A percentile compares a stretch with the other conserved stretches of the same genome.
Conservation (phyloP, 2,113 vertebrate species). For the Coturnix japonica region DNA sequence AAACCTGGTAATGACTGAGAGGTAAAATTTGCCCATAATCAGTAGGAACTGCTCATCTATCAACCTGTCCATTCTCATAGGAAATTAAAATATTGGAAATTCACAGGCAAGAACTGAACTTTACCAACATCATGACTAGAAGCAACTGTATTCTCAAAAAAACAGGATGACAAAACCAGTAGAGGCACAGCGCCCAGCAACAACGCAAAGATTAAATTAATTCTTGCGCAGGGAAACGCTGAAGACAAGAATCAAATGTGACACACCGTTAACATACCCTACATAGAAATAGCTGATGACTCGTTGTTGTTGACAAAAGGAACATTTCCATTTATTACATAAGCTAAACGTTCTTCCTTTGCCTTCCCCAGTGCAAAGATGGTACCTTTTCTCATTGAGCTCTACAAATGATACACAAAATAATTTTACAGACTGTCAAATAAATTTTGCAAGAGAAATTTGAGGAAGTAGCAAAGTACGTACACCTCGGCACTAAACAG, state of each 20-base stretch:
- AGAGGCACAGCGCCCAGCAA: neutral
- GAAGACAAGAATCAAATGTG: neutral
- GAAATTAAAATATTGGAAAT: neutral
- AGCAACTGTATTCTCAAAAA: neutral
- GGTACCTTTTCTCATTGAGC: neutral
- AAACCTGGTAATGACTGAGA: neutral
- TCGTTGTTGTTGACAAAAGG: neutral
- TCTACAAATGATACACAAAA: neutral
- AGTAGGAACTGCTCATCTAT: neutral
- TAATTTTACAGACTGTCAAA: neutral
- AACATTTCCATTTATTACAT: neutral
- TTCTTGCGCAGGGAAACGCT: neutral
- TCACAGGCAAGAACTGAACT: neutral
- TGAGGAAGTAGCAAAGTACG: neutral
- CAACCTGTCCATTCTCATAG: neutral
- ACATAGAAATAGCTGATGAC: neutral
- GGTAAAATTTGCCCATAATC: neutral
- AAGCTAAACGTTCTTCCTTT: neutral
- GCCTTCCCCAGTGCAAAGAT: neutral
- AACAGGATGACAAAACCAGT: neutral
- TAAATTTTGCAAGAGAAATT: neutral
- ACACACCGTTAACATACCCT: neutral
- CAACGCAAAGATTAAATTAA: neutral
- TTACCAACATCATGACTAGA: neutral
- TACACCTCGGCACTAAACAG: neutral